Percentiles rank a stretch among this genome's conserved stretches.
phyloP scores from a whole-genome alignment of 2,113 vertebrate genomes.

The Neolamprologus devosi region DNA sequence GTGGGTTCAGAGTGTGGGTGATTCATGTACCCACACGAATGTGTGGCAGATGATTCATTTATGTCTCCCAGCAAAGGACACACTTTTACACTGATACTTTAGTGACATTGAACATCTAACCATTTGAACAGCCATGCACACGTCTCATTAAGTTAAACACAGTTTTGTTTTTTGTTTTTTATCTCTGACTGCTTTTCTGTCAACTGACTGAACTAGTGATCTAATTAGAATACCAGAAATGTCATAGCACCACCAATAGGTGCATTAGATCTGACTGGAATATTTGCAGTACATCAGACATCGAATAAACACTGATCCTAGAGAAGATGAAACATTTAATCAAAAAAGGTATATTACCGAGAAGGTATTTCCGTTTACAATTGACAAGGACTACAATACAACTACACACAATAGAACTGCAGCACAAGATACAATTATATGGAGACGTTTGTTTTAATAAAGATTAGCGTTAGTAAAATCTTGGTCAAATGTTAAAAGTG shows the following conservation, averaged over 20 bases:
- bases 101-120: neutral
- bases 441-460: neutral
- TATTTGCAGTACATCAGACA: neutral
- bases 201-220: neutral
- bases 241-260: neutral
- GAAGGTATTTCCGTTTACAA: neutral
- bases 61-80: neutral
- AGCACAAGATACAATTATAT: neutral
- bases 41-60: slow-evolving; percentile 1
- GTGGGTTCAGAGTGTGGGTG: neutral
- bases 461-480: neutral
- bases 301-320: neutral
- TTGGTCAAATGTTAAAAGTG: neutral
- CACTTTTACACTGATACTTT: neutral
- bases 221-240: neutral
- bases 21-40: neutral
- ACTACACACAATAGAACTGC: neutral
- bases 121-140: neutral
- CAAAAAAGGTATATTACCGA: neutral
- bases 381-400: neutral
- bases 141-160: neutral
- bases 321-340: neutral
- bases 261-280: neutral
- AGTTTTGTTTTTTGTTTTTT: neutral
- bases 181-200: neutral